These are phyloP conservation scores for Xenopus tropicalis DNA, from an alignment of 2,113 vertebrate genomes.

Conservation along the genomic window DNA sequence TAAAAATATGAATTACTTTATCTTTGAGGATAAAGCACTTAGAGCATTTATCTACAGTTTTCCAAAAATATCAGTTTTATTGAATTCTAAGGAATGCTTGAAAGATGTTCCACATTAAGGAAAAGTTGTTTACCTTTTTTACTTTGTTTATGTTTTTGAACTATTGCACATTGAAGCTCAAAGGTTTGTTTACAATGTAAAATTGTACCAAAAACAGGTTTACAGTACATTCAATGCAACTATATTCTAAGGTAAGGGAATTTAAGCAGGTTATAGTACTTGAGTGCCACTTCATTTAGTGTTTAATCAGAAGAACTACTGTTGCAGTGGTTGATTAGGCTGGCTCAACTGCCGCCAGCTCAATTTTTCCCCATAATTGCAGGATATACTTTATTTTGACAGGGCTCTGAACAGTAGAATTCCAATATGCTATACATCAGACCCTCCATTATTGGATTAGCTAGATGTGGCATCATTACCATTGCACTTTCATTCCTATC, in stretches of 20 bases:
- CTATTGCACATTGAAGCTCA: too few species aligned
- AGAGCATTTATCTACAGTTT: too few species aligned
- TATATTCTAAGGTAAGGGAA: neutral
- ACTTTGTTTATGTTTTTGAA: too few species aligned
- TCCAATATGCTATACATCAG: slow-evolving; percentile 93
- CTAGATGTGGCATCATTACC: slow-evolving; percentile 81
- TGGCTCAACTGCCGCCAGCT: slow-evolving; percentile 63
- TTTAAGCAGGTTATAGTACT: slow-evolving; percentile 52
- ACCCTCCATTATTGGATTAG: slow-evolving; percentile 90
- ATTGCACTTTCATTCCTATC: slow-evolving; percentile 78
- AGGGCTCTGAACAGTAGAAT: slow-evolving; percentile 74
- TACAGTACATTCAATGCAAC: neutral
- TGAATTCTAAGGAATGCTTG: too few species aligned
- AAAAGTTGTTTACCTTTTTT: too few species aligned
- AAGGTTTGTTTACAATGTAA: neutral
- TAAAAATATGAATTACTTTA: too few species aligned
- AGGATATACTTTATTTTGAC: slow-evolving; percentile 88
- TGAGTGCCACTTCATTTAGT: slow-evolving; percentile 67
- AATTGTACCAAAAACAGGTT: too few species aligned
- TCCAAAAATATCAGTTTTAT: too few species aligned
- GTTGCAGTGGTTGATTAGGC: slow-evolving; percentile 60
- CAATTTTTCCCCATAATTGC: slow-evolving; percentile 73
- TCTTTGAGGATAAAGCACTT: too few species aligned
- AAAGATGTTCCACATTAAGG: too few species aligned
- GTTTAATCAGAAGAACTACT: slow-evolving; percentile 73